These are phyloP conservation scores for Brachyalestes nurse DNA, from an alignment of 2,797 vertebrate genomes.

Conservation along the genomic window DNA sequence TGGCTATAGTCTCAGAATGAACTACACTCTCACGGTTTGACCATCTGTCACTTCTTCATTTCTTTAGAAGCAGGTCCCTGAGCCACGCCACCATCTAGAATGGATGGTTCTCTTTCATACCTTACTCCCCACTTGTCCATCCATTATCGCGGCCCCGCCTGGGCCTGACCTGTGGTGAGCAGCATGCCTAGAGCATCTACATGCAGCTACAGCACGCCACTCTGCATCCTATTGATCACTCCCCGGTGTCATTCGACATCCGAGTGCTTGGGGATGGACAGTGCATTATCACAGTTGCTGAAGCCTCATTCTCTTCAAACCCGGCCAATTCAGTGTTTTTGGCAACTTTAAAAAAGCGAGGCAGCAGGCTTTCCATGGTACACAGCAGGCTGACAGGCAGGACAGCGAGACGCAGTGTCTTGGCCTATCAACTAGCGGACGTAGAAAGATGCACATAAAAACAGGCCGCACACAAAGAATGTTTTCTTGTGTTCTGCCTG, in stretches of 20 bases:
- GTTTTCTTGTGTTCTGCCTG: conserved; percentile 61
- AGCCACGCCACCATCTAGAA: conserved; percentile 47
- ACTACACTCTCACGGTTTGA: conserved; percentile 71
- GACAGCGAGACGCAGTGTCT: not conserved
- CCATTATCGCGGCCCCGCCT: conserved; percentile 30
- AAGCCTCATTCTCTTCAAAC: not conserved
- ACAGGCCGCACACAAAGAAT: conserved; percentile 72
- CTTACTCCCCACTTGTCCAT: conserved; percentile 32
- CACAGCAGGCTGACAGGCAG: not conserved
- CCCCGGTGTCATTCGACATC: conserved; percentile 14
- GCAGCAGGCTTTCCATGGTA: not conserved
- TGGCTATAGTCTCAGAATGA: conserved; percentile 73
- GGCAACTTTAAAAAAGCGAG: not conserved
- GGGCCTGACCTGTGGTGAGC: not conserved
- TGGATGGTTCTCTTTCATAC: conserved; percentile 56
- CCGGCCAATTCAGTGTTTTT: not conserved
- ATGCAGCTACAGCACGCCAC: conserved; percentile 8
- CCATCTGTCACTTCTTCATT: conserved; percentile 81
- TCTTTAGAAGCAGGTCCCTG: conserved; percentile 50
- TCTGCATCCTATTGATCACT: conserved; percentile 29
- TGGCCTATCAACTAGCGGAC: not conserved
- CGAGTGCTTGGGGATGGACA: not conserved
- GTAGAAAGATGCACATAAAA: conserved; percentile 23
- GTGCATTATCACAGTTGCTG: conserved; percentile 11
- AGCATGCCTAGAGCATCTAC: conserved; percentile 26